Evolutionary conservation across 1,140 invertebrate genomes (phyloP), one percentile per base, ranked within the genome.

Genomic region (Tenebrio molitor): DNA sequence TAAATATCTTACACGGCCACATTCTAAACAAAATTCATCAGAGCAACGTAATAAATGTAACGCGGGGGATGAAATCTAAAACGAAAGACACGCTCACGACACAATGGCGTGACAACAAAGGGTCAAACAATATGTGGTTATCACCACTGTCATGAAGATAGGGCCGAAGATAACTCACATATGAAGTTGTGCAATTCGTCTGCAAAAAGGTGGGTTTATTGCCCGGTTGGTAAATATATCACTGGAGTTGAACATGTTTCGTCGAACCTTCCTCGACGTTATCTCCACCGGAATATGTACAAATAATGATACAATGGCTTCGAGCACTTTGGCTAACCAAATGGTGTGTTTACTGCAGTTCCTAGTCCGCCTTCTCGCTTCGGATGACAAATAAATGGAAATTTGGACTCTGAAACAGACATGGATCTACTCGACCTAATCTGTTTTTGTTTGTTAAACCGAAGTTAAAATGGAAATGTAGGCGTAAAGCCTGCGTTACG

Each of bases 271-370:
- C 12, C 12, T 12, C 6, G 23, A 29, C 46, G 46, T 21, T 53
- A 53, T 53, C 46, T 53, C 12, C 4, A 12, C 19, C 1, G 17
- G 46, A 53, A 53, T 25, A 53, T 53, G 46, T 53, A 53, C 46
- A 53, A 53, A 53, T 53, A 53, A 53, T 53, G 21, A 53, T 29
- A 53, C 46, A 53, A 53, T 53, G 29, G 50, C 50, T 58, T 25
- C 10, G 12, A 58, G 50, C 50, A 58, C 23, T 58, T 58, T 29
- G 29, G 50, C 50, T 58, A 58, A 58, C 50, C 50, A 58, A 58
- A 53, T 53, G 46, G 46, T 53, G 46, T 53, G 46, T 53, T 53
- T 53, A 53, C 46, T 53, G 46, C 46, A 53, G 46, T 53, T 53
- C 29, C 5, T 6, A 53, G 7, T 15, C 42, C 46, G 19, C 21